phyloP scores from a whole-genome alignment of 1,140 invertebrate genomes.

The Zaprionus davidi region DNA sequence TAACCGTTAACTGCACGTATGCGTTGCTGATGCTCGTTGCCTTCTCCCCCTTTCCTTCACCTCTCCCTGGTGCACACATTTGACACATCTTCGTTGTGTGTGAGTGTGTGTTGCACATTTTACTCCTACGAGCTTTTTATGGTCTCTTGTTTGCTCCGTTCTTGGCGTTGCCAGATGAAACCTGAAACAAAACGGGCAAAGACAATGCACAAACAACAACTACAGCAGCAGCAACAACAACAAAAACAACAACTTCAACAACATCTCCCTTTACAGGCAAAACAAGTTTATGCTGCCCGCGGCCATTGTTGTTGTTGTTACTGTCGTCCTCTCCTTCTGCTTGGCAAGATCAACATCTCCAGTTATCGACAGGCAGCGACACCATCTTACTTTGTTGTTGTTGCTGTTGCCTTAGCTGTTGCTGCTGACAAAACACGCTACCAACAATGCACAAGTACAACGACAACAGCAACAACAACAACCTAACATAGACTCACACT shows the following conservation, averaged over 20 bases:
- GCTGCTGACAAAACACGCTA: constrained; percentile 50
- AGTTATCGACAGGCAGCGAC: constrained; percentile 75
- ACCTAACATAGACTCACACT: constrained; percentile 19
- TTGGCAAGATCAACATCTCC: constrained; percentile 79
- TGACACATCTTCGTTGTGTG: constrained; percentile 72
- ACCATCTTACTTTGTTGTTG: constrained; percentile 56
- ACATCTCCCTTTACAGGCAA: constrained; percentile 81
- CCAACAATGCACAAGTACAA: constrained; percentile 45
- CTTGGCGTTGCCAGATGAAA: constrained; percentile 78
- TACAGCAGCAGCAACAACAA: constrained; percentile 10
- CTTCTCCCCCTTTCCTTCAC: constrained; percentile 6
- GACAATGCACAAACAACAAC: constrained; percentile 69
- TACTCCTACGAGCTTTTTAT: constrained; percentile 77
- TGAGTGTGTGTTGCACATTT: constrained; percentile 55
- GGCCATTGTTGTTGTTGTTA: constrained; percentile 64
- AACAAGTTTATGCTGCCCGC: constrained; percentile 74
- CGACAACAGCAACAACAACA: constrained; percentile 15
- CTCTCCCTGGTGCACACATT: constrained; percentile 65
- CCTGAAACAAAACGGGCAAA: constrained; percentile 78
- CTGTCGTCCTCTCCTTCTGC: constrained; percentile 56
- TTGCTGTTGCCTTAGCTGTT: constrained; percentile 18
- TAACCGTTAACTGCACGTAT: constrained; percentile 80
- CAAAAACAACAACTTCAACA: constrained; percentile 45
- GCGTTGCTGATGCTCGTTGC: constrained; percentile 27
- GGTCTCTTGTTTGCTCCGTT: constrained; percentile 72